Percentiles rank a stretch among this genome's conserved stretches.
These are phyloP conservation scores for Cosmia pyralina DNA, from an alignment of 2,888 invertebrate species.

Conservation along the genomic window DNA sequence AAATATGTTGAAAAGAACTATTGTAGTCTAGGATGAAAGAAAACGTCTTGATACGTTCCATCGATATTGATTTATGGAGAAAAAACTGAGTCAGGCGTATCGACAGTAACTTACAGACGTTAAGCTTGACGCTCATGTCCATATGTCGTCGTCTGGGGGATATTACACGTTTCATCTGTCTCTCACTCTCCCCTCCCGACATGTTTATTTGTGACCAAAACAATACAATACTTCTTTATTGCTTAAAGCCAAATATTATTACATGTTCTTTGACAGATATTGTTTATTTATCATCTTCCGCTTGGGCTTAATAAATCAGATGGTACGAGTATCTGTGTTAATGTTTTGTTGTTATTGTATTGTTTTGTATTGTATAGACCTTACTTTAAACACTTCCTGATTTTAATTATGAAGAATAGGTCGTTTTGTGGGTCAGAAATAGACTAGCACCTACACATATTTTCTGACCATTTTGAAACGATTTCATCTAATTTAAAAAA, in stretches of 20 bases:
- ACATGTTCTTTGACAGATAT: slow-evolving; percentile 20
- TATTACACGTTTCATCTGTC: slow-evolving; percentile 43
- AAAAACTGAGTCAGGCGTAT: slow-evolving; percentile 47
- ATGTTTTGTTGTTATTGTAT: too few species aligned
- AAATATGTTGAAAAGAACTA: slow-evolving; percentile 11
- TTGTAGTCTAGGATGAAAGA: slow-evolving; percentile 1
- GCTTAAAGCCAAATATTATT: slow-evolving; percentile 21
- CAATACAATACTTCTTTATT: slow-evolving; percentile 32
- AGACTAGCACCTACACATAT: too few species aligned
- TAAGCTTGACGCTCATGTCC: slow-evolving; percentile 44
- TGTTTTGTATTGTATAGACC: too few species aligned
- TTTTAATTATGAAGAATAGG: too few species aligned
- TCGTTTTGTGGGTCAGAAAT: too few species aligned
- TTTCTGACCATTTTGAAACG: background rate
- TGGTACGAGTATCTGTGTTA: background rate
- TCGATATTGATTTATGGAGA: slow-evolving; percentile 35
- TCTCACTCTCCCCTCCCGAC: slow-evolving; percentile 17
- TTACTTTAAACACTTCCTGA: too few species aligned
- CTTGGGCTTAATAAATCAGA: background rate
- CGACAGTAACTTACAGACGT: slow-evolving; percentile 44
- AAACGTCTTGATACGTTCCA: slow-evolving; percentile 18
- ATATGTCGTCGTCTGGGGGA: slow-evolving; percentile 34
- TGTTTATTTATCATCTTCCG: slow-evolving; percentile 22
- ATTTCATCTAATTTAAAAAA: background rate
- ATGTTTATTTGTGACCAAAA: slow-evolving; percentile 39